A percentile compares a stretch with the other conserved stretches of the same genome.
Evolutionary conservation across 2,113 vertebrate species (phyloP).

Genomic region (Bucco capensis): DNA sequence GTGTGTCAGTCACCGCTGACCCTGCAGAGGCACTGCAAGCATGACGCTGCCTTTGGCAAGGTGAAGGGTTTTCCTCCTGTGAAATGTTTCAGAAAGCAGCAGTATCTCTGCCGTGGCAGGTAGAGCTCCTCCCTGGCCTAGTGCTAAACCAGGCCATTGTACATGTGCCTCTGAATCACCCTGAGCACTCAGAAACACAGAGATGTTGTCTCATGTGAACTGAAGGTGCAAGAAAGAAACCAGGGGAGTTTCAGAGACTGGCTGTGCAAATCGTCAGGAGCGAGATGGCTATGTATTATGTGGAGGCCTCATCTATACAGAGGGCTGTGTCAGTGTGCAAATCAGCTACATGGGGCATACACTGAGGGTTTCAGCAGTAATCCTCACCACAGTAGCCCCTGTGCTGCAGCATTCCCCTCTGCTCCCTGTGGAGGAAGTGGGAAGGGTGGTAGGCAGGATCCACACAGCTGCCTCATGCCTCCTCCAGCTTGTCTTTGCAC

Average conservation of each 20-base stretch:
- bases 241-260: not conserved
- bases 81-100: conserved; percentile 11
- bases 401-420: not conserved
- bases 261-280: not conserved
- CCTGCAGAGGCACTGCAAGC: not conserved
- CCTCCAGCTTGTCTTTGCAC: not conserved
- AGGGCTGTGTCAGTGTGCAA: not conserved
- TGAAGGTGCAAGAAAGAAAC: not conserved
- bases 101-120: conserved; percentile 25
- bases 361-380: not conserved
- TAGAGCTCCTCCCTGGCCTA: conserved; percentile 25
- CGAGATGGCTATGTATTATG: not conserved
- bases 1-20: not conserved
- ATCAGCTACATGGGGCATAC: not conserved
- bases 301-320: not conserved
- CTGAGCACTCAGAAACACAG: not conserved
- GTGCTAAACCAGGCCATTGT: not conserved
- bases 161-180: not conserved
- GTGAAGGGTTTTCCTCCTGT: conserved; percentile 15
- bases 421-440: conserved; percentile 13
- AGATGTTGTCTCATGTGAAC: not conserved
- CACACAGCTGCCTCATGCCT: not conserved
- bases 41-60: not conserved
- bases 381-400: not conserved
- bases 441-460: conserved; percentile 7